phyloP scores from a whole-genome alignment of 2,113 vertebrate species.

The Macaca nemestrina region DNA sequence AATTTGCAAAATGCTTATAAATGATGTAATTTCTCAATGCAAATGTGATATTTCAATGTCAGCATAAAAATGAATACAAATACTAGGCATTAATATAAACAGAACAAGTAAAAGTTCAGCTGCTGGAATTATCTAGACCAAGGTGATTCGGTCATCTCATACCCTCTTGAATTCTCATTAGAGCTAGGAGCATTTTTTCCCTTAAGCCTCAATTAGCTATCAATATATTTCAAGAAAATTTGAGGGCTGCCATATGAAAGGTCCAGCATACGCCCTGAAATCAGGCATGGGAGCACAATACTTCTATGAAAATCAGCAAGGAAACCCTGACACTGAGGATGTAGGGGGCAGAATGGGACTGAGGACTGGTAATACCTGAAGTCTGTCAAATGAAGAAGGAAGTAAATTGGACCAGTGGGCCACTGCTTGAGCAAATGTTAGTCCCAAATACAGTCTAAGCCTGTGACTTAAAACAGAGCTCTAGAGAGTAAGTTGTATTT shows the following conservation, averaged over 20 bases:
- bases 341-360: rapidly evolving
- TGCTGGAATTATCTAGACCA: not conserved
- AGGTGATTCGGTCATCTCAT: not conserved
- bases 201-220: not conserved
- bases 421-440: not conserved
- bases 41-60: slow-evolving; percentile 26
- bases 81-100: not conserved
- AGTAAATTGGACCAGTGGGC: not conserved
- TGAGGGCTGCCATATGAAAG: not conserved
- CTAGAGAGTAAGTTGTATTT: not conserved
- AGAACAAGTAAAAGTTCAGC: not conserved
- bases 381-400: not conserved
- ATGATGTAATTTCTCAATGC: slow-evolving; percentile 39
- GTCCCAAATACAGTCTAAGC: not conserved
- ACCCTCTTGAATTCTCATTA: not conserved
- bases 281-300: not conserved
- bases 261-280: not conserved
- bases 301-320: not conserved
- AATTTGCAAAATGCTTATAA: slow-evolving; percentile 58
- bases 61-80: slow-evolving; percentile 3
- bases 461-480: not conserved
- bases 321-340: not conserved
- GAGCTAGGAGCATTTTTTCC: not conserved
- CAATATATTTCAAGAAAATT: not conserved
- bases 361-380: not conserved